These are phyloP conservation scores for Smittia aterrima DNA, from an alignment of 2,888 invertebrate species.

Conservation along the genomic window DNA sequence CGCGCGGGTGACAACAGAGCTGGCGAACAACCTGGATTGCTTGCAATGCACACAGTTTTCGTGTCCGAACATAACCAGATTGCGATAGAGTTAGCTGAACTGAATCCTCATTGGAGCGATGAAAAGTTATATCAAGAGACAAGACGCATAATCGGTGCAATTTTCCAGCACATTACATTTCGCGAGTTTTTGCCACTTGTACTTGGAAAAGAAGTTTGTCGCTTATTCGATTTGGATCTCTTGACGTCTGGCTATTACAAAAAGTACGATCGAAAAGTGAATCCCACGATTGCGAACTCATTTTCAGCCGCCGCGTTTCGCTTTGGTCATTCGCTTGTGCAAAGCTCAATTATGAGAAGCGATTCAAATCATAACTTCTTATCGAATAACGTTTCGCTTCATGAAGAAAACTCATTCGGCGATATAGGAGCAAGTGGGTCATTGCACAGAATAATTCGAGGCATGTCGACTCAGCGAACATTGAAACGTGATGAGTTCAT, in stretches of 20 bases:
- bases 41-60: constrained; percentile 54
- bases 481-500: constrained; percentile 81
- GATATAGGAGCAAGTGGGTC: constrained; percentile 77
- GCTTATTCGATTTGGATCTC: constrained; percentile 71
- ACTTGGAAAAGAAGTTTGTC: constrained; percentile 71
- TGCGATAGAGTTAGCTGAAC: constrained; percentile 65
- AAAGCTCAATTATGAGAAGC: constrained; percentile 71
- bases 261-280: constrained; percentile 66
- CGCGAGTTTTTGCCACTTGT: constrained; percentile 79
- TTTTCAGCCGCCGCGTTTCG: constrained; percentile 82
- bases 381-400: constrained; percentile 73
- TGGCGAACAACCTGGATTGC: constrained; percentile 71
- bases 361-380: constrained; percentile 68
- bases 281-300: constrained; percentile 73
- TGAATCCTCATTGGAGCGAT: constrained; percentile 86
- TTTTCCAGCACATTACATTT: constrained; percentile 81
- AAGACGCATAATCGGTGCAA: constrained; percentile 74
- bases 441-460: constrained; percentile 73
- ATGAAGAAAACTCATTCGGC: constrained; percentile 71
- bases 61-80: constrained; percentile 61
- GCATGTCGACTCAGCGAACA: constrained; percentile 72
- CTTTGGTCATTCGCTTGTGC: constrained; percentile 84
- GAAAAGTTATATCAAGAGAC: constrained; percentile 84
- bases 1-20: constrained; percentile 75
- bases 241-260: constrained; percentile 66